A percentile compares a stretch with the other conserved stretches of the same genome.
These are phyloP conservation scores for human (Homo sapiens) DNA, from an alignment of 2,113 vertebrate species.

Conservation along the genomic window GRCh38 chr3:50196001-50196500, in stretches of 20 bases:
- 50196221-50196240: neutral
- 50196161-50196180: neutral
- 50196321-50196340: neutral
- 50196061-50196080: slow-evolving; percentile 46
- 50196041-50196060: neutral
- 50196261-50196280: neutral
- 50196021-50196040: neutral
- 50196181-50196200: neutral
- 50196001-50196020: neutral
- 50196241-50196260: neutral
- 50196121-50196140: slow-evolving; percentile 69
- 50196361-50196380: neutral
- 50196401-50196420: neutral
- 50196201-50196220: slow-evolving; percentile 7
- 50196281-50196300: neutral
- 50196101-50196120: slow-evolving; percentile 51
- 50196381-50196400: neutral
- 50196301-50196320: neutral
- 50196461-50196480: neutral
- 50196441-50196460: neutral
- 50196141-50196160: slow-evolving; percentile 56
- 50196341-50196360: neutral
- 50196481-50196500: slow-evolving; percentile 44
- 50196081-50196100: slow-evolving; percentile 65
- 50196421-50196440: neutral